Percentiles rank a stretch among this genome's conserved stretches.
Evolutionary conservation across 2,797 vertebrate genomes (phyloP).

Genomic region (Trichosurus vulpecula): DNA sequence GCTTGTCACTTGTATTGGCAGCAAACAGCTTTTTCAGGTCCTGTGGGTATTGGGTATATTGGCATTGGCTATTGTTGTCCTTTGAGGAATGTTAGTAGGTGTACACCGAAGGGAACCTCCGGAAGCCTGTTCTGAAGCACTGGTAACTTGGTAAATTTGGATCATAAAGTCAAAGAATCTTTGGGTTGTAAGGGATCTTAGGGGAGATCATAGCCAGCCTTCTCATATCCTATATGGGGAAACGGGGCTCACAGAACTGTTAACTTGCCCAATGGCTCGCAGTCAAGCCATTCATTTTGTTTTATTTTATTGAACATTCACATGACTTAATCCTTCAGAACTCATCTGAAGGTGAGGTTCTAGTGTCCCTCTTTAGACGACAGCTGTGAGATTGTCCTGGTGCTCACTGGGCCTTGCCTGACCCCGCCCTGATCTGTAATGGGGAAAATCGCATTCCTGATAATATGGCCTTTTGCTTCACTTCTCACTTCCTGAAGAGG

Average conservation of each 20-base stretch:
- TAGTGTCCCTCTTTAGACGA: background rate
- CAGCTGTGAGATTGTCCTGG: background rate
- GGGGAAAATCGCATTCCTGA: background rate
- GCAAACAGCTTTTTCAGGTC: background rate
- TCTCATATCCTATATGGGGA: background rate
- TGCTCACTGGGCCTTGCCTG: background rate
- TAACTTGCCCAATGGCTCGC: background rate
- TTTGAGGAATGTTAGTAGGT: background rate
- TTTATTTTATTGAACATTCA: background rate
- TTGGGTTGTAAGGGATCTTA: background rate
- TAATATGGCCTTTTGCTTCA: background rate
- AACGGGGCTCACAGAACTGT: background rate
- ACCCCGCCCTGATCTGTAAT: background rate
- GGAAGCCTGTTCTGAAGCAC: background rate
- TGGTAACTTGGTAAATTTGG: background rate
- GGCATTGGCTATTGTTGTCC: background rate
- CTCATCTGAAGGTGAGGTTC: background rate
- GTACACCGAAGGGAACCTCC: background rate
- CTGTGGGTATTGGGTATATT: background rate
- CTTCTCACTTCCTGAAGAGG: background rate
- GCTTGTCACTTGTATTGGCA: background rate
- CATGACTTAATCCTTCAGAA: background rate
- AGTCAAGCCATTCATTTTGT: background rate
- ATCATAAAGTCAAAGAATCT: background rate
- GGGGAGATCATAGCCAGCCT: background rate